Conservation (phyloP, 1,140 invertebrate genomes). For the Thaumetopoea pityocampa region DNA sequence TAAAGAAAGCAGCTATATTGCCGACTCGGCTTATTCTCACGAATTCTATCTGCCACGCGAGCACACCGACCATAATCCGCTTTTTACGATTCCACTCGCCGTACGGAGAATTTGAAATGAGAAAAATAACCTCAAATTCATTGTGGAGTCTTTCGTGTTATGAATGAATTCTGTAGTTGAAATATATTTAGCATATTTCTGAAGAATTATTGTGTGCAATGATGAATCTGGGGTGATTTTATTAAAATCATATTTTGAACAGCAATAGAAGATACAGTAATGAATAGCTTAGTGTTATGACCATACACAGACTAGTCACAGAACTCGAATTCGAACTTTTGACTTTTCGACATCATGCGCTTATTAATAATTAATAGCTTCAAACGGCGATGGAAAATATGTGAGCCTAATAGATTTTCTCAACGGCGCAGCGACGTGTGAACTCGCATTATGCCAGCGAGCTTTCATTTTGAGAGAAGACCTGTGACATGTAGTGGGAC, state of each 20-base stretch:
- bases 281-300: too few relatives aligned
- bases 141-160: conserved; percentile 49
- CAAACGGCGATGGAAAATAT: neutral
- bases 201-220: conserved; percentile 6
- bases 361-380: too few relatives aligned
- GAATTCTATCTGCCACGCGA: conserved; percentile 60
- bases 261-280: too few relatives aligned
- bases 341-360: too few relatives aligned
- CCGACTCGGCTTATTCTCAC: conserved; percentile 58
- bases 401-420: neutral
- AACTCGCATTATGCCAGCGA: too few relatives aligned
- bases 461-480: too few relatives aligned
- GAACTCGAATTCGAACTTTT: too few relatives aligned
- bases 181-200: conserved; percentile 16
- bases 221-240: neutral
- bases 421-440: too few relatives aligned
- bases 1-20: conserved; percentile 70
- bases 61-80: conserved; percentile 63
- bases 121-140: conserved; percentile 66
- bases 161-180: conserved; percentile 39
- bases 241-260: neutral
- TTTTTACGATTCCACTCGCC: conserved; percentile 71
- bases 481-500: too few relatives aligned
- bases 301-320: too few relatives aligned
- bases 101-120: conserved; percentile 67